Evolutionary conservation across 1,140 invertebrate genomes (phyloP).

Genomic region (Achatina immaculata): DNA sequence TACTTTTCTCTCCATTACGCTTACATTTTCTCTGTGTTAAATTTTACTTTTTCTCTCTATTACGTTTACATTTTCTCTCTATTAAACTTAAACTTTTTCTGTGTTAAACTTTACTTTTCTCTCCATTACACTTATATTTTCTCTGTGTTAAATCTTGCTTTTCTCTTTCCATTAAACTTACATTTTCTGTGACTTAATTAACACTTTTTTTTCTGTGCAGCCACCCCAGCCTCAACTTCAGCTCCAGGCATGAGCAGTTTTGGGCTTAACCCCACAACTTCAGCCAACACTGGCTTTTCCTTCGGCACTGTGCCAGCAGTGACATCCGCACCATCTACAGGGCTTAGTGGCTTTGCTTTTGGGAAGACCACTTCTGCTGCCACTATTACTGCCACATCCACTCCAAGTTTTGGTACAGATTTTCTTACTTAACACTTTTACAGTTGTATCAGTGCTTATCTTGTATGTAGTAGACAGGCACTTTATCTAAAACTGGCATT

Average conservation of each 20-base stretch:
- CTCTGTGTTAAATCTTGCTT: neutral
- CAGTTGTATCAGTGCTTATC: neutral
- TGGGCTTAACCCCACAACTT: constrained; percentile 20
- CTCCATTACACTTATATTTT: neutral
- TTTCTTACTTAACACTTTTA: neutral
- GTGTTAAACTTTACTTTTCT: no score
- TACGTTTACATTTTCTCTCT: no score
- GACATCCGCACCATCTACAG: constrained; percentile 34
- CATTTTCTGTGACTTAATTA: neutral
- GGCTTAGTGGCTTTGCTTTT: constrained; percentile 23
- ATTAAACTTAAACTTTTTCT: no score
- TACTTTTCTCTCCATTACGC: no score
- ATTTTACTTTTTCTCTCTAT: no score
- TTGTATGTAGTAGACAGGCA: no score
- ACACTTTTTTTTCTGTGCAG: neutral
- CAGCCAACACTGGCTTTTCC: constrained; percentile 39
- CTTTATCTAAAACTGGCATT: no score
- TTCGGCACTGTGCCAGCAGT: constrained; percentile 11
- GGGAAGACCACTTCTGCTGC: constrained; percentile 47
- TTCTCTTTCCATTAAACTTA: neutral
- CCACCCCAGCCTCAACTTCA: constrained; percentile 19
- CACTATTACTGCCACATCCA: constrained; percentile 58
- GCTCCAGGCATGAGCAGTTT: constrained; percentile 7
- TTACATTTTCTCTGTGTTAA: no score
- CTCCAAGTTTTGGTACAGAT: constrained; percentile 41